Conservation (phyloP, 2,113 vertebrate species). For the Podilymbus podiceps region DNA sequence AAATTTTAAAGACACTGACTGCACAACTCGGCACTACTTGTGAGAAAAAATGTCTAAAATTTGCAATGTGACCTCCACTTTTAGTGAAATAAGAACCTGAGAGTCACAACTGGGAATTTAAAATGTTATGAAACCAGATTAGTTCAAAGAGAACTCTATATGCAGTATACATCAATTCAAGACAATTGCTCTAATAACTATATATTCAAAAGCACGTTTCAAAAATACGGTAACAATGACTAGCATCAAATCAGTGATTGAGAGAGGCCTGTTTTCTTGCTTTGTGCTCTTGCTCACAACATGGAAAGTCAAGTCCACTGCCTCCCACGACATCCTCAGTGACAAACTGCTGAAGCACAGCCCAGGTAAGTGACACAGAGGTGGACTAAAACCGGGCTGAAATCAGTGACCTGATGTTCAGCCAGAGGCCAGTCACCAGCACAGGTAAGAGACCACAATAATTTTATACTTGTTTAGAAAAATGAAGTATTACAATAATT, state of each 20-base stretch:
- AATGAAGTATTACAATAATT: neutral
- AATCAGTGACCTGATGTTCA: accelerated
- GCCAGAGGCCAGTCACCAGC: neutral
- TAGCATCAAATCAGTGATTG: neutral
- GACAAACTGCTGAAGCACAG: neutral
- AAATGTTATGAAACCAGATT: neutral
- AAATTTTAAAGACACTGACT: neutral
- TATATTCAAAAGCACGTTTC: neutral
- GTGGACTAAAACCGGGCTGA: neutral
- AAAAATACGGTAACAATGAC: neutral
- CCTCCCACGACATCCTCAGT: neutral
- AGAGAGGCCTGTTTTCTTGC: neutral
- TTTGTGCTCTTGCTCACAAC: neutral
- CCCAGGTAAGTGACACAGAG: too few species aligned
- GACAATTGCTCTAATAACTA: neutral
- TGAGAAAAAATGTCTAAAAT: neutral
- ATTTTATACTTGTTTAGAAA: neutral
- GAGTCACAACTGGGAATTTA: neutral
- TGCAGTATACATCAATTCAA: neutral
- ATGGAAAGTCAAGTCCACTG: neutral
- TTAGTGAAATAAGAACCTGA: neutral
- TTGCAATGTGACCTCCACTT: neutral
- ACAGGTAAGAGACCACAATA: neutral
- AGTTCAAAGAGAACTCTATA: neutral
- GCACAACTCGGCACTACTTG: neutral